phyloP scores from a whole-genome alignment of 1,140 invertebrate species.

The Ceratitis capitata region DNA sequence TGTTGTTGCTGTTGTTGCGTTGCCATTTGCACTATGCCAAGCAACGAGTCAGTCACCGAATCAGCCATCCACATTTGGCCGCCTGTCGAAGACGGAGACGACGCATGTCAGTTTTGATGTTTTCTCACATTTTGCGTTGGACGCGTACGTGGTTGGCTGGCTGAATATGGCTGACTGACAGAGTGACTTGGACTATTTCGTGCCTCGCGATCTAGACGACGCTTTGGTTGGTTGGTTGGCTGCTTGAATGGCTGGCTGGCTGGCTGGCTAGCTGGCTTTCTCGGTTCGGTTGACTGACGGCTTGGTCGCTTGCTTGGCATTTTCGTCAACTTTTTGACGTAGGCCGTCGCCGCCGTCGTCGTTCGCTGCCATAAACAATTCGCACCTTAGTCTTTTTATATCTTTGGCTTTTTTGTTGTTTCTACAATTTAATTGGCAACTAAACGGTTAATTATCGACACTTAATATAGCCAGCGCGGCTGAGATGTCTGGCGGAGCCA shows the following conservation, averaged over 20 bases:
- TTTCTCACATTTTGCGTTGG: constrained; percentile 34
- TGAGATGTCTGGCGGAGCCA: constrained; percentile 27
- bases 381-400: background rate
- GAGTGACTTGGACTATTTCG: constrained; percentile 26
- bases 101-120: constrained; percentile 39
- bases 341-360: constrained; percentile 46
- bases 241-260: constrained; percentile 11
- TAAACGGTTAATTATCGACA: constrained; percentile 47
- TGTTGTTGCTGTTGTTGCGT: background rate
- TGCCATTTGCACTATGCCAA: constrained; percentile 28
- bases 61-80: constrained; percentile 29
- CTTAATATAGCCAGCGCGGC: constrained; percentile 43
- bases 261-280: background rate
- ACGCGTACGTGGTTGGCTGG: constrained; percentile 39
- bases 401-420: constrained; percentile 15
- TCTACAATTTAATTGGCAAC: constrained; percentile 40
- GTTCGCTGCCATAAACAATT: constrained; percentile 31
- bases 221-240: background rate
- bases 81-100: constrained; percentile 34
- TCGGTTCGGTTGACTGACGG: background rate
- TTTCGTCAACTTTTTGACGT: constrained; percentile 10
- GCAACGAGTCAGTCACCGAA: background rate
- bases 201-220: constrained; percentile 1
- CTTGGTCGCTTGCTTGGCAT: constrained; percentile 15
- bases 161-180: constrained; percentile 22